Evolutionary conservation across 2,888 invertebrate species (phyloP), one percentile per base, ranked within the genome.

Genomic region (Pseudeuparius sepicola): DNA sequence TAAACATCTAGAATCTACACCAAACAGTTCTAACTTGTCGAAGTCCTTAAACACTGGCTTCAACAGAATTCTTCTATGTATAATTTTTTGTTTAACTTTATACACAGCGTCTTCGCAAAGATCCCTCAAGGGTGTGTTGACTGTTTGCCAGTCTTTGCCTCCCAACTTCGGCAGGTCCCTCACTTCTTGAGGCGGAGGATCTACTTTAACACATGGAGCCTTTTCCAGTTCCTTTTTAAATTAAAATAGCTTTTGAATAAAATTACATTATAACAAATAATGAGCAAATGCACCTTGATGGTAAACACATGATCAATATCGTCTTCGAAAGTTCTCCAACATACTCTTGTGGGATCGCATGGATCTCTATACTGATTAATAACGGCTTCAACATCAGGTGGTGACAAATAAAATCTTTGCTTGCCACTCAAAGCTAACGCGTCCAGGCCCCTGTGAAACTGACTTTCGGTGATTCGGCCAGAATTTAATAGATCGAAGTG

Each of bases 281-380:
- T n/a, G n/a, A n/a, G n/a, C n/a, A 13, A 14, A 26, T 29, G 17
- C 48, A 60, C 59, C 45, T 59, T 59, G 3, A 53, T 51, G 0
- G 60, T 62, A 44, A 62, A 63, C 3, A 62, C 83, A 53, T 76
- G 74, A 52, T 86, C 79, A 44, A 85, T 73, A 56, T 85, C 84
- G 49, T 80, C 78, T 51, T 78, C 78, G 55, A 86, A 86, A 13
- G 75, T 74, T 37, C 72, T 69, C 84, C 85, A 86, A 56, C 78
- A 77, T 25, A 83, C 67, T 33, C 75, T 68, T 34, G 70, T 66
- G 0, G 61, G 59, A 57, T 84, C 82, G 47, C 75, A 70, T n/a
- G 78, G 78, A 64, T 84, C 81, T 39, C 69, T 57, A 59, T 84
- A 86, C 52, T 78, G 74, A 9, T 67, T 63, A 47, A 71, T 65